Conservation (phyloP, 2,888 invertebrate genomes). For the Pyralis farinalis region DNA sequence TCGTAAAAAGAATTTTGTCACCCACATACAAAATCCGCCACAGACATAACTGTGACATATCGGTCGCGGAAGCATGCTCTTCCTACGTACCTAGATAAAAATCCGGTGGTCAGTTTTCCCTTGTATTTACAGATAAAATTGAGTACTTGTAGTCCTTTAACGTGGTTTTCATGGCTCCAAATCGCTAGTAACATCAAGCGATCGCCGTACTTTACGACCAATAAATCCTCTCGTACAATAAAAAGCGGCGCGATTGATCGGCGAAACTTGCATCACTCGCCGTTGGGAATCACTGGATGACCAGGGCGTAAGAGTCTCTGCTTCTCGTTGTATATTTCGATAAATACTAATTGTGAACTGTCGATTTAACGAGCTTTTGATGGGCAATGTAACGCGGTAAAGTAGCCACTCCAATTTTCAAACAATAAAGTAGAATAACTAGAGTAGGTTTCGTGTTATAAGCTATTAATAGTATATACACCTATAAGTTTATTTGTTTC, state of each 20-base stretch:
- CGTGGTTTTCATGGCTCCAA: constrained; percentile 20
- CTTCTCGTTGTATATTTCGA: background rate
- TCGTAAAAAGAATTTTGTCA: too few species aligned
- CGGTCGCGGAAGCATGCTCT: too few species aligned
- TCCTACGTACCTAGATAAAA: too few species aligned
- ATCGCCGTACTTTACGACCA: constrained; percentile 34
- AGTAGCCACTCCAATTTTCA: background rate
- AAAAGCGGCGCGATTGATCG: background rate
- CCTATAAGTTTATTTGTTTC: too few species aligned
- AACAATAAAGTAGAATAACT: too few species aligned
- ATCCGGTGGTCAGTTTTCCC: too few species aligned
- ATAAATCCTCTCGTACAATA: constrained; percentile 30
- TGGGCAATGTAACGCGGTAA: background rate
- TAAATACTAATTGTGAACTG: background rate
- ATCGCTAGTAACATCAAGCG: constrained; percentile 25
- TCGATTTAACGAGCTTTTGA: background rate
- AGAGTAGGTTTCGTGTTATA: too few species aligned
- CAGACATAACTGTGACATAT: too few species aligned
- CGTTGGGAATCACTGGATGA: background rate
- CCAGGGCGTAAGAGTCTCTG: constrained; percentile 1
- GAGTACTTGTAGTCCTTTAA: background rate
- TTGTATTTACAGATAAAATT: too few species aligned
- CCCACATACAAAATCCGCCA: too few species aligned
- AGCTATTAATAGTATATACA: too few species aligned
- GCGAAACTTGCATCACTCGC: constrained; percentile 1